Percentiles rank a stretch among this genome's conserved stretches.
These are phyloP conservation scores for Lithodes maja DNA, from an alignment of 2,888 invertebrate genomes.

Conservation along the genomic window DNA sequence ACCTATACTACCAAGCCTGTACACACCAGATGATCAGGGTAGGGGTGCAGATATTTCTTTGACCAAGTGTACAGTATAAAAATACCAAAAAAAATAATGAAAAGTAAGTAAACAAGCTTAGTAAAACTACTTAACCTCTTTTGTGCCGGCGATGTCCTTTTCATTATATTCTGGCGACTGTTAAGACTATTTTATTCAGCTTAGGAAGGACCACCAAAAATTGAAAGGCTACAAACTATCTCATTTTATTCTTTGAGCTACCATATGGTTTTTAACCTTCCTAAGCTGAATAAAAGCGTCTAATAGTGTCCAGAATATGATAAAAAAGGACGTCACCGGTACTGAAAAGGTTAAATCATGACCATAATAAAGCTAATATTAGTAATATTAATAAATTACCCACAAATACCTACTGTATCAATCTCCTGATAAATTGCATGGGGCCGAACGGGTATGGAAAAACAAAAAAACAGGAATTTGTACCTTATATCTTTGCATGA, in stretches of 20 bases:
- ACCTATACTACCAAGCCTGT: too few relatives aligned
- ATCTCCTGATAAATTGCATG: slow-evolving; percentile 58
- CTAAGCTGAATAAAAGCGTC: too few relatives aligned
- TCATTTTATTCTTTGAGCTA: too few relatives aligned
- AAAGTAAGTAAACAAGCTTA: not conserved
- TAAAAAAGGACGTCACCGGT: not conserved
- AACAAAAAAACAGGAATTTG: slow-evolving; percentile 32
- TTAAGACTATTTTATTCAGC: too few relatives aligned
- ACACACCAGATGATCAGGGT: too few relatives aligned
- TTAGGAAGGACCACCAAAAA: too few relatives aligned
- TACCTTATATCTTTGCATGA: slow-evolving; percentile 21
- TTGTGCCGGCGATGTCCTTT: too few relatives aligned
- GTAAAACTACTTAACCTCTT: not conserved
- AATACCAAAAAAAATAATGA: not conserved
- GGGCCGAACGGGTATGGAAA: slow-evolving; percentile 36
- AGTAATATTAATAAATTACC: slow-evolving; percentile 23
- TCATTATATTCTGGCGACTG: too few relatives aligned
- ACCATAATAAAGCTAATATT: slow-evolving; percentile 3
- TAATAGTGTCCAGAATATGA: too few relatives aligned
- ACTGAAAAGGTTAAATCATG: not conserved
- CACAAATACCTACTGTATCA: slow-evolving; percentile 62
- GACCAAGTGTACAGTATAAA: not conserved
- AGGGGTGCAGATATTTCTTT: too few relatives aligned
- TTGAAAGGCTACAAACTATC: too few relatives aligned
- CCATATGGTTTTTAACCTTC: not conserved